phyloP scores from a whole-genome alignment of 2,797 vertebrate genomes.

The Clarias pachynema region DNA sequence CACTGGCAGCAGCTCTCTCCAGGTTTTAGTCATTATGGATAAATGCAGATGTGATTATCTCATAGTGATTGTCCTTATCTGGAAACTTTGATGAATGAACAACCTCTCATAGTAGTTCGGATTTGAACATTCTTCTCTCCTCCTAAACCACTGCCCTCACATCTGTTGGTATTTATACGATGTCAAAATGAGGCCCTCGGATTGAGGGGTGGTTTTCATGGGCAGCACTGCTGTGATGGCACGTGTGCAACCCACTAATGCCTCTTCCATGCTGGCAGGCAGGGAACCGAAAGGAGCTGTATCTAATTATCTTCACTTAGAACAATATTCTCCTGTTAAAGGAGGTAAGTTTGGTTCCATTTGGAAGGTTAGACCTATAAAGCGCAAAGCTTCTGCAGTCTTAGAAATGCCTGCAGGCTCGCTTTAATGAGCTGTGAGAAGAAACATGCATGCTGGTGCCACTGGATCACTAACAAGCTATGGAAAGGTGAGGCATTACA shows the following conservation, averaged over 20 bases:
- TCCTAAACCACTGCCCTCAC: conserved; percentile 7
- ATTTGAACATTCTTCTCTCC: conserved; percentile 9
- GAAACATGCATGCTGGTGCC: neutral
- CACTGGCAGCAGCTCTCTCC: conserved; percentile 37
- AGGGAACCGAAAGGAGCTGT: conserved; percentile 68
- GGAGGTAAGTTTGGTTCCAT: conserved; percentile 72
- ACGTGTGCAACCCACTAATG: conserved; percentile 37
- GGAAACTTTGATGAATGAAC: conserved; percentile 55
- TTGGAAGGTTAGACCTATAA: conserved; percentile 72
- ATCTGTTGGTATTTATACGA: conserved; percentile 33
- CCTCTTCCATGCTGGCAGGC: conserved; percentile 55
- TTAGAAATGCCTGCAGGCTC: conserved; percentile 69
- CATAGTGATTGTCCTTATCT: conserved; percentile 21
- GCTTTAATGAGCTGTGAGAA: conserved; percentile 68
- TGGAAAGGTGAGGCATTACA: conserved; percentile 6
- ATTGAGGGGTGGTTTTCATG: conserved; percentile 17
- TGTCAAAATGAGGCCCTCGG: conserved; percentile 17
- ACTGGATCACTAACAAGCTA: conserved; percentile 19
- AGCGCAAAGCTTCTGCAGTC: conserved; percentile 71
- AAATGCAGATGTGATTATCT: conserved; percentile 63
- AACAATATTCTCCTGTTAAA: conserved; percentile 69
- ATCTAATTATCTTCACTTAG: conserved; percentile 68
- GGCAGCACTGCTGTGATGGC: conserved; percentile 20
- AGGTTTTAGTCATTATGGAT: conserved; percentile 68
- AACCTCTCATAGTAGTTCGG: conserved; percentile 58